These are phyloP conservation scores for Drepana falcataria DNA, from an alignment of 2,888 invertebrate genomes.

Conservation along the genomic window DNA sequence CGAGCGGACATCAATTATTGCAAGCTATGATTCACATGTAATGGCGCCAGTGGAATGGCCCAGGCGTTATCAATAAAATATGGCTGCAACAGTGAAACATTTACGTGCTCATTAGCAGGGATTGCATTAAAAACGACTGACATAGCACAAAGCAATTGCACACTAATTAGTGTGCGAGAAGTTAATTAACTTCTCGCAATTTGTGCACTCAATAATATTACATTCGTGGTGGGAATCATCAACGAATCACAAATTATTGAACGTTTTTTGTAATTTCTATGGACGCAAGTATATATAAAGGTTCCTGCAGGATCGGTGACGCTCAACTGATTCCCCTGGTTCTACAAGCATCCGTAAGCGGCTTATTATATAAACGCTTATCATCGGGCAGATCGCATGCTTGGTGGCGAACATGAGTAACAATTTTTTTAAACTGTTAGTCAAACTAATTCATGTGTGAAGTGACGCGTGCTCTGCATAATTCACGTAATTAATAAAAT, in stretches of 20 bases:
- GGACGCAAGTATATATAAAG: too few species aligned
- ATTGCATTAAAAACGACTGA: slow-evolving; percentile 38
- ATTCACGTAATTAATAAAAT: not conserved
- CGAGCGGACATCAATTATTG: slow-evolving; percentile 15
- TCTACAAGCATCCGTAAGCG: too few species aligned
- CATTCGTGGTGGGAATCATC: slow-evolving; percentile 20
- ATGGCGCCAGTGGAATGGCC: slow-evolving; percentile 16
- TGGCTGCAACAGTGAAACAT: slow-evolving; percentile 48
- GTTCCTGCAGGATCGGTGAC: too few species aligned
- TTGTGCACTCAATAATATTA: slow-evolving; percentile 21
- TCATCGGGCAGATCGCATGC: too few species aligned
- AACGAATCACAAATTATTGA: too few species aligned
- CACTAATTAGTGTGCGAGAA: slow-evolving; percentile 40
- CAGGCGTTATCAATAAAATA: slow-evolving; percentile 49
- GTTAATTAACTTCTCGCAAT: slow-evolving; percentile 49
- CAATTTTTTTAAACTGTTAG: too few species aligned
- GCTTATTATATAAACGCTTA: too few species aligned
- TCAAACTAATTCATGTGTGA: not conserved
- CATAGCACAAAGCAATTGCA: slow-evolving; percentile 44
- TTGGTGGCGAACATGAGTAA: too few species aligned
- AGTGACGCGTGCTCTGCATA: not conserved
- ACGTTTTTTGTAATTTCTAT: too few species aligned
- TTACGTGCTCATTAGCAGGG: slow-evolving; percentile 57
- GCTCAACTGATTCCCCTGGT: too few species aligned
- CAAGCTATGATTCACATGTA: slow-evolving; percentile 22